Evolutionary conservation across 2,113 vertebrate genomes (phyloP), one percentile per base, ranked within the genome.

Genomic region (Macheiramphus alcinus): DNA sequence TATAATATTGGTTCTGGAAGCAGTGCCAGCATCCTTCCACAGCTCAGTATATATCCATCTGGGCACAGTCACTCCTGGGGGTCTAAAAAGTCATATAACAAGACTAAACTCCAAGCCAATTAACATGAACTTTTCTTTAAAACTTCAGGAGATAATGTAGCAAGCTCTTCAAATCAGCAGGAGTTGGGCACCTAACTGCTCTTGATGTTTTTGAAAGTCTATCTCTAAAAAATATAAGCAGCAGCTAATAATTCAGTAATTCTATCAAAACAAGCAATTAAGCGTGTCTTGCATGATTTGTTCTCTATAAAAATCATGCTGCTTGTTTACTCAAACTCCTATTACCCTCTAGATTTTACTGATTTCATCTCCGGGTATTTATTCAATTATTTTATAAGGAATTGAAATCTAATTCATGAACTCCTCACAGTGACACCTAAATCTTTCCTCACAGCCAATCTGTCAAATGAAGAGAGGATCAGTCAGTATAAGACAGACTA

Each of bases 231-330:
- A 88, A 61, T 82, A 88, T 14, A 58, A 93, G 78, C 86, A 89
- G 71, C 68, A 95, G 55, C 53, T 87, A 95, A 95, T 91, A 97
- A 97, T 93, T 94, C 52, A 85, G 84, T 62, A 96, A 93, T 94
- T 95, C 84, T 78, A 93, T 90, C 94, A 95, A 95, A 95, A 90
- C 84, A 93, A 87, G 80, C 88, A 93, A 95, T 96, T 97, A 96
- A 95, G 42, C 45, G n/a, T 95, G 96, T 83, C 93, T 94, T 93
- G 86, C 80, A 73, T 97, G 93, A 95, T 95, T 96, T 97, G 80
- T 94, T 94, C 80, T 82, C 89, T 71, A 90, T 94, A 94, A 96
- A 94, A 94, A 91, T 79, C 97, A 95, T 56, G 91, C 91, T 97
- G 95, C n/a, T 94, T 95, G 63, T 97, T 97, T 97, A 94, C 50